Conservation (phyloP, 2,797 vertebrate genomes). For the Alca torda region DNA sequence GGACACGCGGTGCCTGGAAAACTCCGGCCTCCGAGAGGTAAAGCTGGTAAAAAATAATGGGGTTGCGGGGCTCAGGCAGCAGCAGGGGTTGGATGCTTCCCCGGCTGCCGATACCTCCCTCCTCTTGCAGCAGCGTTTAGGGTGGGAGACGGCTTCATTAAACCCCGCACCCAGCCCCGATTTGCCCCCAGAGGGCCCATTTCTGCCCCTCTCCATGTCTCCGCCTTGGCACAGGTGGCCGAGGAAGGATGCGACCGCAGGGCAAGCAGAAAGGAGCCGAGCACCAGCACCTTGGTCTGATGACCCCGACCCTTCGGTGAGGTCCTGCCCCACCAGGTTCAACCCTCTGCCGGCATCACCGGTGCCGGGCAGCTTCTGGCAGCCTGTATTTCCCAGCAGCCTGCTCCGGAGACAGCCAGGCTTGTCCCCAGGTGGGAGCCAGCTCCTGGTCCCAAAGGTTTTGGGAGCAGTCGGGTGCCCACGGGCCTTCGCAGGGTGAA, state of each 20-base stretch:
- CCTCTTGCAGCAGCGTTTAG: neutral
- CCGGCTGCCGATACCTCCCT: neutral
- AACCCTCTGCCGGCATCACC: accelerated
- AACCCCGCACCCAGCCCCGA: accelerated
- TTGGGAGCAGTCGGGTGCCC: neutral
- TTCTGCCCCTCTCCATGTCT: neutral
- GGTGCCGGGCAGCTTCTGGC: neutral
- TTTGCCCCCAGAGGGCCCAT: neutral
- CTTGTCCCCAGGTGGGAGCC: accelerated
- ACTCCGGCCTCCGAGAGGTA: slow-evolving; percentile 87
- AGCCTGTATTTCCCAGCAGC: neutral
- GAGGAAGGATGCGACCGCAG: neutral
- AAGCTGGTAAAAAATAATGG: neutral
- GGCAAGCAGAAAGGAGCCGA: accelerated
- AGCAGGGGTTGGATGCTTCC: neutral
- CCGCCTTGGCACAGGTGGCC: neutral
- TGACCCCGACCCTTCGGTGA: accelerated
- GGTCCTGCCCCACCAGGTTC: neutral
- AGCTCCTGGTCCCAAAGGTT: neutral
- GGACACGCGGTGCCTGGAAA: slow-evolving; percentile 78
- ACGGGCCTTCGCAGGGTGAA: neutral
- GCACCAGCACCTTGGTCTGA: neutral
- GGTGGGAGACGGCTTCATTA: neutral
- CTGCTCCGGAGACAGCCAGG: neutral
- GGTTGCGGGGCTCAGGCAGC: neutral